Percentiles rank a stretch among this genome's conserved stretches.
Evolutionary conservation across 2,888 invertebrate species (phyloP).

Genomic region (Allygus modestus): DNA sequence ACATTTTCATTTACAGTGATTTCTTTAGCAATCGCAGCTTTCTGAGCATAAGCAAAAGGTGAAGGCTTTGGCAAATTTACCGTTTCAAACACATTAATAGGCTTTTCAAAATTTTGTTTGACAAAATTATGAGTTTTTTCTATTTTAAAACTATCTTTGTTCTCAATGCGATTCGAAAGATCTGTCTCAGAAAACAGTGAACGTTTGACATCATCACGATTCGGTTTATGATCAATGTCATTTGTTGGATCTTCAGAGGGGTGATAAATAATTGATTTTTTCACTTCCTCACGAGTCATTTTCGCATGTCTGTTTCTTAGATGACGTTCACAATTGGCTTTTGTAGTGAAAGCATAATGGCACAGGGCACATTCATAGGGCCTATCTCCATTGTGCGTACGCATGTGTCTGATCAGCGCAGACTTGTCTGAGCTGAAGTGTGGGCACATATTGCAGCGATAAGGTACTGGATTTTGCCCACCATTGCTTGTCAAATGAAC

Average conservation of each 20-base stretch:
- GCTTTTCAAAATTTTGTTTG: slow-evolving; percentile 32
- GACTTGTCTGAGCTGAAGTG: slow-evolving; percentile 94
- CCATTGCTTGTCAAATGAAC: slow-evolving; percentile 86
- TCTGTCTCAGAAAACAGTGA: slow-evolving; percentile 65
- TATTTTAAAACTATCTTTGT: not conserved
- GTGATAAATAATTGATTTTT: slow-evolving; percentile 91
- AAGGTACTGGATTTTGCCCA: slow-evolving; percentile 79
- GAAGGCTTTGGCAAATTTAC: slow-evolving; percentile 1
- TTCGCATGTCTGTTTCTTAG: slow-evolving; percentile 94
- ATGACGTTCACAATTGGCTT: slow-evolving; percentile 98
- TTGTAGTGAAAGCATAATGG: slow-evolving; percentile 97
- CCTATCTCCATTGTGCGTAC: slow-evolving; percentile 96
- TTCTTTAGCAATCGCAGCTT: not conserved
- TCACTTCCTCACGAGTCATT: slow-evolving; percentile 91
- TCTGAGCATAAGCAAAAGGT: not conserved
- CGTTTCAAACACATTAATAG: slow-evolving; percentile 9
- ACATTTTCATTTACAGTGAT: slow-evolving; percentile 38
- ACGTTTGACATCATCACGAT: slow-evolving; percentile 65
- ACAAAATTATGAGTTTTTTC: slow-evolving; percentile 24
- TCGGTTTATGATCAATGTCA: slow-evolving; percentile 76
- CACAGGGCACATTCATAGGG: slow-evolving; percentile 97
- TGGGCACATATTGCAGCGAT: slow-evolving; percentile 95
- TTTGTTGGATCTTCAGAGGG: slow-evolving; percentile 91
- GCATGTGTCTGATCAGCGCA: slow-evolving; percentile 93
- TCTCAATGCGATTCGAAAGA: slow-evolving; percentile 6